These are phyloP conservation scores for Aurelia aurita DNA, from an alignment of 30 jellyfish, hydroid and myxozoan genomes.

Conservation along the genomic window DNA sequence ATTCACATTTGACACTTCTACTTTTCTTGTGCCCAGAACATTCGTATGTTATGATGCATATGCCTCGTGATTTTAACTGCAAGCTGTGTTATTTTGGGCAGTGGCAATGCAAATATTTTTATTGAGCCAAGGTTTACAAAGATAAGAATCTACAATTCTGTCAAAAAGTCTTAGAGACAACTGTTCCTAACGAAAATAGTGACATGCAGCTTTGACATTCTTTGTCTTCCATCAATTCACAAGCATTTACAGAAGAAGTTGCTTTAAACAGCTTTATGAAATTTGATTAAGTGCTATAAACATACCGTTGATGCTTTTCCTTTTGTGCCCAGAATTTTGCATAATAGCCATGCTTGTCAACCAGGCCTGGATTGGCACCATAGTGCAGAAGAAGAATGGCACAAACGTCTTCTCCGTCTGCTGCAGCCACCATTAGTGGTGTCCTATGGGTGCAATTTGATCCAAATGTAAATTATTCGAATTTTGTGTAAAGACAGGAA, in stretches of 20 bases:
- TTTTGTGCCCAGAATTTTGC: slow-evolving; percentile 37
- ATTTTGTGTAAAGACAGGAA: not conserved
- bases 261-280: not conserved
- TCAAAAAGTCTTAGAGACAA: too few species aligned
- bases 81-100: too few species aligned
- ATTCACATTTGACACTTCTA: not conserved
- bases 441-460: not conserved
- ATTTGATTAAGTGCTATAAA: not conserved
- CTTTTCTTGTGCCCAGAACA: too few species aligned
- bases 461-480: not conserved
- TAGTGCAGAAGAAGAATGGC: slow-evolving; percentile 9
- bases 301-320: slow-evolving; percentile 21
- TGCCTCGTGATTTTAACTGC: too few species aligned
- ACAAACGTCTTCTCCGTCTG: slow-evolving; percentile 41
- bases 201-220: too few species aligned
- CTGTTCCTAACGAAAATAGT: too few species aligned
- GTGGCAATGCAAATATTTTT: too few species aligned
- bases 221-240: too few species aligned
- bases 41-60: too few species aligned
- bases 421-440: slow-evolving; percentile 42
- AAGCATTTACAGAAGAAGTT: too few species aligned
- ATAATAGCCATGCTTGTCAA: slow-evolving; percentile 2
- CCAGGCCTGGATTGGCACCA: slow-evolving; percentile 19
- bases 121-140: too few species aligned
- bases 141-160: too few species aligned